Evolutionary conservation across 2,888 invertebrate genomes (phyloP).

Genomic region (Caradrina clavipalpis): DNA sequence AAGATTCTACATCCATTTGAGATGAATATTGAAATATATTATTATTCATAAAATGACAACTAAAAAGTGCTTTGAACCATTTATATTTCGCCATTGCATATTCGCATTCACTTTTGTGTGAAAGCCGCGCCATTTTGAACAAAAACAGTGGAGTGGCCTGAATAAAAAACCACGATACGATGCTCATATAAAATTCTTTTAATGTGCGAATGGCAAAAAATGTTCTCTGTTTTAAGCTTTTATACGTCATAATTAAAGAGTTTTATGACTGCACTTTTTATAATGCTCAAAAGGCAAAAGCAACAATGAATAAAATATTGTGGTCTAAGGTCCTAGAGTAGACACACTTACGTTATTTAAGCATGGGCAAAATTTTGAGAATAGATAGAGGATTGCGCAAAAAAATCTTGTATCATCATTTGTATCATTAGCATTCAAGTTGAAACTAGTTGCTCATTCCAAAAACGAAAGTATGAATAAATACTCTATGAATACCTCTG

Average conservation of each 20-base stretch:
- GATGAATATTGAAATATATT: neutral
- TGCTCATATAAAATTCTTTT: constrained; percentile 37
- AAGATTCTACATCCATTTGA: too few species aligned
- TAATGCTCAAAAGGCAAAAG: neutral
- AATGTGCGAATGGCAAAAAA: constrained; percentile 18
- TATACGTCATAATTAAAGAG: constrained; percentile 22
- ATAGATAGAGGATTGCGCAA: too few species aligned
- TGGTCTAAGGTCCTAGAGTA: neutral
- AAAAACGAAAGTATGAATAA: too few species aligned
- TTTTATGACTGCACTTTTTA: constrained; percentile 27
- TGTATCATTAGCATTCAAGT: too few species aligned
- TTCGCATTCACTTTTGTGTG: constrained; percentile 9
- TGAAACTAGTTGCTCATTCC: too few species aligned
- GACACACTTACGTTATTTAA: too few species aligned
- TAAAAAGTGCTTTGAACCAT: neutral
- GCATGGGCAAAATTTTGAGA: too few species aligned
- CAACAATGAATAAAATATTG: neutral
- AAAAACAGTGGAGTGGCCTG: constrained; percentile 23
- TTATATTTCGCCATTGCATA: constrained; percentile 26
- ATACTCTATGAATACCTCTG: too few species aligned
- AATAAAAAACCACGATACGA: constrained; percentile 20
- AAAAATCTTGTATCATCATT: too few species aligned
- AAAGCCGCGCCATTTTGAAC: constrained; percentile 20
- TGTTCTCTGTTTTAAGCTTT: neutral
- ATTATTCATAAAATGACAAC: neutral